Evolutionary conservation across 2,113 vertebrate genomes (phyloP).

Genomic region (Scomber colias): DNA sequence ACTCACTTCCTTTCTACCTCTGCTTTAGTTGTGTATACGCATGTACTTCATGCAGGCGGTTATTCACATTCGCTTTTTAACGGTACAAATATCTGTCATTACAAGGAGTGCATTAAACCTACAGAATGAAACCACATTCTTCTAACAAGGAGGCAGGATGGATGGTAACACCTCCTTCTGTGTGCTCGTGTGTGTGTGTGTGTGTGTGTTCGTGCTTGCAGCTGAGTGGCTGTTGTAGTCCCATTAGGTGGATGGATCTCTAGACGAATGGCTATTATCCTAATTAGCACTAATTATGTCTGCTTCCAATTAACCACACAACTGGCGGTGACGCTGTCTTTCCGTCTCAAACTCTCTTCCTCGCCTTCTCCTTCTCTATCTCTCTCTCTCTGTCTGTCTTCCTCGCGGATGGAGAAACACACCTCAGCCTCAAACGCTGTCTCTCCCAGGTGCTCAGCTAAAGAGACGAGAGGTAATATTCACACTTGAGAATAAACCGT

Average conservation of each 20-base stretch:
- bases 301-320: constrained; percentile 74
- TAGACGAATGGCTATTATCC: constrained; percentile 78
- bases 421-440: constrained; percentile 20
- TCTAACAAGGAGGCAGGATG: constrained; percentile 33
- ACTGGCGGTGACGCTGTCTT: constrained; percentile 54
- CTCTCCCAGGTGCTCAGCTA: constrained; percentile 34
- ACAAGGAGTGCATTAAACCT: constrained; percentile 14
- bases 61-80: constrained; percentile 12
- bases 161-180: constrained; percentile 24
- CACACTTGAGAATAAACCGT: constrained; percentile 36
- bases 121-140: constrained; percentile 9
- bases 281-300: constrained; percentile 81
- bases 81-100: not conserved
- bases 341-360: constrained; percentile 4
- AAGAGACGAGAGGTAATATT: constrained; percentile 15
- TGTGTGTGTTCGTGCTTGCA: constrained; percentile 31
- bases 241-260: constrained; percentile 79
- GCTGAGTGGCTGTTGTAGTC: constrained; percentile 56
- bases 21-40: not conserved
- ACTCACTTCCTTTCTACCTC: constrained; percentile 48
- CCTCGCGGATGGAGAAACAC: constrained; percentile 29
- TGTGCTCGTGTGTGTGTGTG: constrained; percentile 18
- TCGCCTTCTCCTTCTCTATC: no score
- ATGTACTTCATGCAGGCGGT: not conserved
- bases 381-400: constrained; percentile 1